Conservation (phyloP, 2,113 vertebrate genomes). For the Gymnogyps californianus region DNA sequence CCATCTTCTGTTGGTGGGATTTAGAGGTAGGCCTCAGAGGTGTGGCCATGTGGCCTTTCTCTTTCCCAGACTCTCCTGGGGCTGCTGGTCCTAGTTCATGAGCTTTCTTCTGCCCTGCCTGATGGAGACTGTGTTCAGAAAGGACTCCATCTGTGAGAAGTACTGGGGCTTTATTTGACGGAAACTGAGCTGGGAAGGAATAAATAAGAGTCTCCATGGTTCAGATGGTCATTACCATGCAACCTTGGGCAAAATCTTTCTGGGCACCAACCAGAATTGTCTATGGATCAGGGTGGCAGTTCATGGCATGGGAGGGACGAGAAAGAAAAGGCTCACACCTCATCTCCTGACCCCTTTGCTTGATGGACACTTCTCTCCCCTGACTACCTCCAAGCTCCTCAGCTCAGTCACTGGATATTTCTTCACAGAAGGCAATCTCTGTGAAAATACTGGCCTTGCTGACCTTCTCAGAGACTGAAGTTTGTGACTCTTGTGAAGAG, state of each 20-base stretch:
- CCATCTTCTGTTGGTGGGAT: background rate
- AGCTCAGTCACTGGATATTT: background rate
- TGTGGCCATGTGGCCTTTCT: background rate
- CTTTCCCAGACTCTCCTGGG: background rate
- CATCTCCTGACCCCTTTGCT: background rate
- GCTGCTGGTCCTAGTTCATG: background rate
- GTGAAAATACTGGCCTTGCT: background rate
- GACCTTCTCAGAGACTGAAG: background rate
- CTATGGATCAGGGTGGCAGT: background rate
- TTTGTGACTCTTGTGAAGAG: background rate
- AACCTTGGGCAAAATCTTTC: background rate
- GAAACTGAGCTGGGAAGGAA: constrained; percentile 50
- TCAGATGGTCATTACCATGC: background rate
- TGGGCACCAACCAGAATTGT: background rate
- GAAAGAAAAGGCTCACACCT: background rate
- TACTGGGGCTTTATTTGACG: constrained; percentile 37
- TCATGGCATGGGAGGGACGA: background rate
- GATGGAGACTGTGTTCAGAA: background rate
- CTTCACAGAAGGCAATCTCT: background rate
- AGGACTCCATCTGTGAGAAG: background rate
- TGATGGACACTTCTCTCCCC: background rate
- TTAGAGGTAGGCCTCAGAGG: background rate
- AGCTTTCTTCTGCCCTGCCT: background rate
- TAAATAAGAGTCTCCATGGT: background rate
- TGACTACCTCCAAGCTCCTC: constrained; percentile 36